Conservation (phyloP, 2,888 invertebrate species). For the Periphyllus acericola region DNA sequence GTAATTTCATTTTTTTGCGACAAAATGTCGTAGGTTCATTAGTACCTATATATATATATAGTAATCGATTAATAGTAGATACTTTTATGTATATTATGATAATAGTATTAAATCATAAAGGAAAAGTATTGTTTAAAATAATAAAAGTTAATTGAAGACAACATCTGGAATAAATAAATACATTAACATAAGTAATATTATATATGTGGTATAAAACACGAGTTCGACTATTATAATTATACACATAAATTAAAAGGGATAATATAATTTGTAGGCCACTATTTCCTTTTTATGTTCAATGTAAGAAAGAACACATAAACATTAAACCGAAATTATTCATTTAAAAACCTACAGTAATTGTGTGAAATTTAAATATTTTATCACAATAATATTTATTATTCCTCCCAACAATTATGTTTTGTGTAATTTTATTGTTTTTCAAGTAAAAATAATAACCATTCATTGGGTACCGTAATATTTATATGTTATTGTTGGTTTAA, state of each 20-base stretch:
- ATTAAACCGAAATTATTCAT: conserved; percentile 29
- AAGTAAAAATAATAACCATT: not conserved
- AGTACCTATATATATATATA: not conserved
- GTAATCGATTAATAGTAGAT: not conserved
- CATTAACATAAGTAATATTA: conserved; percentile 35
- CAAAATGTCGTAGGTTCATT: too few species aligned
- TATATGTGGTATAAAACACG: conserved; percentile 28
- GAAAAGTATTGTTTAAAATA: conserved; percentile 27
- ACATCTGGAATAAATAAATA: conserved; percentile 32
- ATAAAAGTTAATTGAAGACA: conserved; percentile 29
- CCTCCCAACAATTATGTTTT: conserved; percentile 3
- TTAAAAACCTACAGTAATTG: conserved; percentile 27
- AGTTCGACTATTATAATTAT: conserved; percentile 25
- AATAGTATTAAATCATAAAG: not conserved
- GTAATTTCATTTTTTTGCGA: not conserved
- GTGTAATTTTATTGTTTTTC: conserved; percentile 12
- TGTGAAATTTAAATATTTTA: conserved; percentile 31
- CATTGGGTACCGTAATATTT: not conserved
- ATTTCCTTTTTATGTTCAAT: conserved; percentile 28
- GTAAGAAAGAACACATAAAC: conserved; percentile 27
- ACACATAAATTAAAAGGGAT: conserved; percentile 33
- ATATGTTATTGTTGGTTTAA: not conserved
- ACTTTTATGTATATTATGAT: not conserved
- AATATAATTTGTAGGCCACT: conserved; percentile 14
- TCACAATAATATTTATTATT: conserved; percentile 35